A percentile compares a stretch with the other conserved stretches of the same genome.
Evolutionary conservation across 2,113 vertebrate genomes (phyloP).

Genomic region (Myotis lucifugus): DNA sequence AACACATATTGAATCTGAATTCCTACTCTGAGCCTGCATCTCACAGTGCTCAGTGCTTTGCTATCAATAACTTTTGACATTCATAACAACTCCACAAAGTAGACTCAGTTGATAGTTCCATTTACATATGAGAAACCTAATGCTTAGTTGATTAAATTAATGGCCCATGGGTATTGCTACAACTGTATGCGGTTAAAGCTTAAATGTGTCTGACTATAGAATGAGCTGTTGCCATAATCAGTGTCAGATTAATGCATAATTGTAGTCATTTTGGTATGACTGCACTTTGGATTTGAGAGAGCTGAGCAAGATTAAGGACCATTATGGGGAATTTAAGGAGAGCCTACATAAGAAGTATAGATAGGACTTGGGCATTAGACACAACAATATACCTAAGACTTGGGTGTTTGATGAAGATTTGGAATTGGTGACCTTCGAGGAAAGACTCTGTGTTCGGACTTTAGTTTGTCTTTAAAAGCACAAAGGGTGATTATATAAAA

Average conservation of each 20-base stretch:
- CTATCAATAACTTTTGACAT: background rate
- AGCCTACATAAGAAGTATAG: background rate
- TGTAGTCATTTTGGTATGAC: background rate
- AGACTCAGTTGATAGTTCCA: background rate
- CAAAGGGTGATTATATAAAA: background rate
- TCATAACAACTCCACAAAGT: background rate
- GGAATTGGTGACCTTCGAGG: background rate
- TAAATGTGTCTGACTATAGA: background rate
- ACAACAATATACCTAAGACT: background rate
- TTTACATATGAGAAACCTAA: background rate
- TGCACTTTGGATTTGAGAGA: background rate
- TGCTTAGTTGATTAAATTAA: background rate
- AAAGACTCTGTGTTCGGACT: background rate
- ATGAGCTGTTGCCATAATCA: background rate
- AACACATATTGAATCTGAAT: background rate
- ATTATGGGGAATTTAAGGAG: background rate
- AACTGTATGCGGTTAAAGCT: background rate
- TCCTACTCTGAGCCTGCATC: background rate
- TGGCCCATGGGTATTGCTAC: background rate
- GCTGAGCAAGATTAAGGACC: background rate
- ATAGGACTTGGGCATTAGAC: background rate
- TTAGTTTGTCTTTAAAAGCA: background rate
- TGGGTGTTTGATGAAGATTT: background rate
- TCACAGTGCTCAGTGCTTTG: background rate
- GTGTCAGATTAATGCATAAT: background rate